A percentile compares a stretch with the other conserved stretches of the same genome.
These are phyloP conservation scores for Marisa cornuarietis DNA, from an alignment of 1,140 invertebrate genomes.

Conservation along the genomic window DNA sequence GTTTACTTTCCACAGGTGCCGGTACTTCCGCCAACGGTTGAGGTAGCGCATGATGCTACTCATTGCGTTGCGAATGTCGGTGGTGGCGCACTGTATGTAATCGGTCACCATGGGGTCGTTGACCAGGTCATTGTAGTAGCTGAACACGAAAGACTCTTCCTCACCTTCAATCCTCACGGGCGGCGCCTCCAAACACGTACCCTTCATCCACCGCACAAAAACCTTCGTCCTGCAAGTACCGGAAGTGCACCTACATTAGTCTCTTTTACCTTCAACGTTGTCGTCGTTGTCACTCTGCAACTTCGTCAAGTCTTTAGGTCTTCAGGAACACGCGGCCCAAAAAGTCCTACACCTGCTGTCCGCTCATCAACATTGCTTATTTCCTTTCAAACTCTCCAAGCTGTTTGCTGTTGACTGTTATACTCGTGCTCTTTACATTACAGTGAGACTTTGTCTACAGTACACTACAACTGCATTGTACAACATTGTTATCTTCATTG, in stretches of 20 bases:
- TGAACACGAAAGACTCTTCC: constrained; percentile 71
- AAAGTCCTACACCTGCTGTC: too few relatives aligned
- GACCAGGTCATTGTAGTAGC: constrained; percentile 80
- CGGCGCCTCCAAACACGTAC: constrained; percentile 77
- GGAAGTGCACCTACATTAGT: background rate
- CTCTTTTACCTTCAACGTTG: too few relatives aligned
- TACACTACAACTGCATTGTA: too few relatives aligned
- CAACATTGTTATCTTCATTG: too few relatives aligned
- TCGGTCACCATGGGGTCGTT: constrained; percentile 75
- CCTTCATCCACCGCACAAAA: constrained; percentile 83
- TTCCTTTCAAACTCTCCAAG: background rate
- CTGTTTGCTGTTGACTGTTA: too few relatives aligned
- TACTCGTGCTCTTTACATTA: too few relatives aligned
- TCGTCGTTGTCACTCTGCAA: too few relatives aligned
- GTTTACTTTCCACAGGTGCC: constrained; percentile 82
- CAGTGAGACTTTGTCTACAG: too few relatives aligned
- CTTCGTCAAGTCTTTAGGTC: too few relatives aligned
- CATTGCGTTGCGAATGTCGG: constrained; percentile 73
- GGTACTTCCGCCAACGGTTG: constrained; percentile 79
- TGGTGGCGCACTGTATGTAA: constrained; percentile 73
- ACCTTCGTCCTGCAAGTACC: constrained; percentile 70
- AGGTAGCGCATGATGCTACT: constrained; percentile 74
- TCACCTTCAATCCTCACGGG: constrained; percentile 68
- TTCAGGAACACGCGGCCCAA: too few relatives aligned
- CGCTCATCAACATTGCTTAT: background rate